Evolutionary conservation across 64 coral and sea anemone species (phyloP), one percentile per base, ranked within the genome.

Genomic region (Montipora capricornis): DNA sequence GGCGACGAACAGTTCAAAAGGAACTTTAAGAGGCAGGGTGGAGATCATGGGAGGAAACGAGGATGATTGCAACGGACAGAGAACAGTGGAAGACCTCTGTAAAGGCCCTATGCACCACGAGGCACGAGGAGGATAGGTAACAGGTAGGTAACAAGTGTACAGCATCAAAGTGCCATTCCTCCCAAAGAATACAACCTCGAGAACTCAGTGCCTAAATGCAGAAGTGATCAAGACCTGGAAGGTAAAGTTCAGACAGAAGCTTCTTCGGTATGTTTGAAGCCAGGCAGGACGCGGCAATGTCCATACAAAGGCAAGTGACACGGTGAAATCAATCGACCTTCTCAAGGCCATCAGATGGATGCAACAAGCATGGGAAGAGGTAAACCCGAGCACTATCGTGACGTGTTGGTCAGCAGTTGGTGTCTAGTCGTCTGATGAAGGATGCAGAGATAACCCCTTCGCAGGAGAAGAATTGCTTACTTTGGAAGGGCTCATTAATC

Each of bases 371-470:
- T n/a, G 76, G 76, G 76, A 78, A 47, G 37, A 17, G 8, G 76
- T 78, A 78, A 10, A 78, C 37, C 8, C 37, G 29, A 78, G 76
- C 20, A 78, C 76, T 78, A 78, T 78, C n/a, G 29, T 78, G 37
- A 78, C 0, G 76, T 78, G 76, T 51, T 78, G 37, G 37, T 37
- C 37, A 37, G 37, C 37, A 37, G 37, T 37, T 37, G 37, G 37
- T 37, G 37, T 37, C 37, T 37, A 68, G 11, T 68, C 6, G 4
- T 68, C 64, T 68, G 64, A 68, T 68, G 64, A 68, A 68, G 64
- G 64, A 68, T 68, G 64, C 64, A 19, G 16, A 68, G 37, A 37
- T 68, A 15, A 68, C 64, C 64, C 64, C 64, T 68, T 68, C 2
- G 4, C 64, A 1, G 64, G 64, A 68, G 64, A 68, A 68, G 64